Base-by-base conservation (phyloP, 2,888 invertebrate species). In the Mechanitis messenoides region DNA sequence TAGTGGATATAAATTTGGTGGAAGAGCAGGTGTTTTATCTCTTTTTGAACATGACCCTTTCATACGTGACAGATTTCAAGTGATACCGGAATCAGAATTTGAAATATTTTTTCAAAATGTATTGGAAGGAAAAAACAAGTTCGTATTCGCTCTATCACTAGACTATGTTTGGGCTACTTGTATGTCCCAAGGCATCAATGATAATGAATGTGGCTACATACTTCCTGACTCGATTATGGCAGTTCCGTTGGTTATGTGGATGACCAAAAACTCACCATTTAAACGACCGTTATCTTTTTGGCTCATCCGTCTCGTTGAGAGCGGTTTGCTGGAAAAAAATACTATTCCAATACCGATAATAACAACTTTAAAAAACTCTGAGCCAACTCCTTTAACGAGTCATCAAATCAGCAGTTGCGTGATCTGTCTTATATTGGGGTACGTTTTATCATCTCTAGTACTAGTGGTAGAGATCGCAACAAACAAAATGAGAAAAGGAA, bases 141-240 rank as follows among this genome's bases (percentile, higher is more conserved):
- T 84, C 65, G 77, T 85, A 0, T 50, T 86, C 45, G 85, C 86
- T 2, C 77, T 81, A 2, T 83, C 83, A 33, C 66, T 85, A 55
- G 85, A 87, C 64, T 85, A 83, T 56, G 81, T 82, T 33, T 78
- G 77, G 71, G 78, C 81, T 1, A 79, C 77, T 58, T 86, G 85
- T 50, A 58, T 80, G 5, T 69, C 79, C 0, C 75, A 74, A 45
- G 83, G 81, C 0, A 80, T 78, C 62, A 80, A 77, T 12, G 83
- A 81, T 12, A 74, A 77, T n/a, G 80, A 80, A 60, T 85, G 86
- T 66, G 85, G 83, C 0, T 77, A 83, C 57, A 67, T 85, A 2
- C 72, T 87, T 3, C 77, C 84, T 0, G 85, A 85, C 59, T 82
- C 83, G 0, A 84, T 86, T 38, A 72, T 86, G 71, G 80, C 81